Evolutionary conservation across 2,888 invertebrate species (phyloP).

Genomic region (Graphium colonna): DNA sequence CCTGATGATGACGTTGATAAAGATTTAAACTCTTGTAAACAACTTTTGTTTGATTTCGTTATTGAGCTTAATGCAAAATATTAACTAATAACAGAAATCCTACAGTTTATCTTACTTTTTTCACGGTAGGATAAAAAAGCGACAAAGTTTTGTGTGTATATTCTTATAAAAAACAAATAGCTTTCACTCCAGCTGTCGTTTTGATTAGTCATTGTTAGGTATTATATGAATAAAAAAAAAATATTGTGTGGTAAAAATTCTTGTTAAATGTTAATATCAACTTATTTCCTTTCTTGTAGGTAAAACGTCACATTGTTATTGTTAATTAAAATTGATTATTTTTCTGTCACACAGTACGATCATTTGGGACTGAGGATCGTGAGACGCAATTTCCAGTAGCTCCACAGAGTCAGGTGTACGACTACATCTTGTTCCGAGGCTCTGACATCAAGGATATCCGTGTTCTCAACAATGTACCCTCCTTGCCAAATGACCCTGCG

Average conservation of each 20-base stretch:
- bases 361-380: slow-evolving; percentile 99
- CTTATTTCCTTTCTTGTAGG: no score
- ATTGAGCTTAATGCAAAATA: no score
- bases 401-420: slow-evolving; percentile 98
- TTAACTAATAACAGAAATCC: no score
- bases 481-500: slow-evolving; percentile 97
- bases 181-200: slow-evolving; percentile 5
- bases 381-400: slow-evolving; percentile 97
- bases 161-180: no score
- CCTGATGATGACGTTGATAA: slow-evolving; percentile 71
- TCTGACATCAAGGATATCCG: slow-evolving; percentile 99
- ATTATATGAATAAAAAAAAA: slow-evolving; percentile 16
- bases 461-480: slow-evolving; percentile 92
- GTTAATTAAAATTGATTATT: slow-evolving; percentile 11
- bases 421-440: slow-evolving; percentile 98
- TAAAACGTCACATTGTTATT: not conserved
- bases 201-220: not conserved
- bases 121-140: no score
- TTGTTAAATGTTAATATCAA: no score
- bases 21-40: slow-evolving; percentile 37
- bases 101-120: no score
- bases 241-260: no score
- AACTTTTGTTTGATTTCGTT: slow-evolving; percentile 28
- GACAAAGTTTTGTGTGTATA: no score
- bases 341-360: slow-evolving; percentile 90